Evolutionary conservation across 2,113 vertebrate genomes (phyloP).

Genomic region (Plecturocebus donacophilus): DNA sequence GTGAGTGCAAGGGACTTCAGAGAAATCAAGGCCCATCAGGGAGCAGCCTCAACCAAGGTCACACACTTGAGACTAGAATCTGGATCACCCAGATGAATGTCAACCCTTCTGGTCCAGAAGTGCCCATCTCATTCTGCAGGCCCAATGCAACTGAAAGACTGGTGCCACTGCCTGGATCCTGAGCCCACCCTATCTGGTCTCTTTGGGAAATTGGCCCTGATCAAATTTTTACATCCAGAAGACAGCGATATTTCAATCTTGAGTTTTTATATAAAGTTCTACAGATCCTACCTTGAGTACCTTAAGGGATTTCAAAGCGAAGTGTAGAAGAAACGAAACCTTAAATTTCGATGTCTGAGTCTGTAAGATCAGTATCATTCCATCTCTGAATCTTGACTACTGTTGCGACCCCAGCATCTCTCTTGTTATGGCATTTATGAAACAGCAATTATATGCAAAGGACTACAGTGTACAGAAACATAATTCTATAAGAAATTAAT

Average conservation of each 20-base stretch:
- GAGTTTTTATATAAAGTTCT: neutral
- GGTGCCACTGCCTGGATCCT: neutral
- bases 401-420: neutral
- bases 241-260: neutral
- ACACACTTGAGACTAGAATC: neutral
- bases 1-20: neutral
- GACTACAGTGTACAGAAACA: neutral
- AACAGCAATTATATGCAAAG: conserved; percentile 6
- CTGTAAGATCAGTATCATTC: neutral
- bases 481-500: neutral
- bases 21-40: neutral
- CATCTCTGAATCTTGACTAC: neutral
- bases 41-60: neutral
- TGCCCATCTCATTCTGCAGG: neutral
- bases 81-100: neutral
- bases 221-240: neutral
- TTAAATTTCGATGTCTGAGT: neutral
- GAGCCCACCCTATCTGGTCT: neutral
- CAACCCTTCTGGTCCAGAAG: neutral
- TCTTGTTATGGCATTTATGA: neutral
- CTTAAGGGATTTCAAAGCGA: neutral
- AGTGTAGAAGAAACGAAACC: neutral
- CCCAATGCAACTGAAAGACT: neutral
- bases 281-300: neutral
- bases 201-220: neutral